Evolutionary conservation across 2,797 vertebrate genomes (phyloP).

Genomic region (Mormyrops boulengeri): DNA sequence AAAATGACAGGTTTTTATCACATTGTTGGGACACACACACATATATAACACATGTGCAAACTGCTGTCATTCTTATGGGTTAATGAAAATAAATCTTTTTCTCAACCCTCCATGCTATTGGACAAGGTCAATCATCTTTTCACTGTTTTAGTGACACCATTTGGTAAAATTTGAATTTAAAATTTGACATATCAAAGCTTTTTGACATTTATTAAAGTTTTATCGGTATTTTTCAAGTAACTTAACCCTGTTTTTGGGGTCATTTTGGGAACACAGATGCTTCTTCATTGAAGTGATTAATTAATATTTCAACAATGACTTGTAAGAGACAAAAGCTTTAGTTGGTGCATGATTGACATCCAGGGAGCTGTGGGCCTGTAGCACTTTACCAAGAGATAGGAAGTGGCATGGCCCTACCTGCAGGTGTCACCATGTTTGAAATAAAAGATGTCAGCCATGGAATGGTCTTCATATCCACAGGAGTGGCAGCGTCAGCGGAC

Average conservation of each 20-base stretch:
- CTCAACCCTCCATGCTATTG: neutral
- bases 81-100: neutral
- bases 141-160: neutral
- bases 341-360: neutral
- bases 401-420: neutral
- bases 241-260: neutral
- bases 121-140: neutral
- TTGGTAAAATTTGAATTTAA: neutral
- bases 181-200: neutral
- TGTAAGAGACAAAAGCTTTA: neutral
- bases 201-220: neutral
- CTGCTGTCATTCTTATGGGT: neutral
- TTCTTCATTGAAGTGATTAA: neutral
- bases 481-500: conserved; percentile 92
- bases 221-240: neutral
- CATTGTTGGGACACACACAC: neutral
- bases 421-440: neutral
- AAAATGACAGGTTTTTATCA: neutral
- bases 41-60: neutral
- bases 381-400: neutral
- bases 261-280: neutral
- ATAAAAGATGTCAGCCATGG: neutral
- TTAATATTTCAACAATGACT: neutral
- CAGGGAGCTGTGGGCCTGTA: neutral
- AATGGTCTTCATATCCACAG: conserved; percentile 47